These are phyloP conservation scores for Aphelocoma coerulescens DNA, from an alignment of 2,113 vertebrate genomes.

Conservation along the genomic window DNA sequence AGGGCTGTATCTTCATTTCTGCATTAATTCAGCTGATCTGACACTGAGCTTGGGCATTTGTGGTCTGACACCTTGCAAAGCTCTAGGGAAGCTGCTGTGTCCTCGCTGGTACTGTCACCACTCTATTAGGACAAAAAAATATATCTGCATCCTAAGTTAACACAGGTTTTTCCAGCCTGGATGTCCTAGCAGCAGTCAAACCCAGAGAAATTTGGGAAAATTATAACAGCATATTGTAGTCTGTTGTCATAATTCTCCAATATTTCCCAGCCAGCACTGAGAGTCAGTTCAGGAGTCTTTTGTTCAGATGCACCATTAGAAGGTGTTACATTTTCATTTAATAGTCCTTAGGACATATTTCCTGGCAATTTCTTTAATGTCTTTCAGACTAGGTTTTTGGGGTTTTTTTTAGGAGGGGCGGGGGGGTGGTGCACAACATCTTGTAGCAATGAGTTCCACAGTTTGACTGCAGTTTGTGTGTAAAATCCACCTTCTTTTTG, in stretches of 20 bases:
- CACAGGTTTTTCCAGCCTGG: background rate
- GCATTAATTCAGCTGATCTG: background rate
- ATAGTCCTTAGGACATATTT: background rate
- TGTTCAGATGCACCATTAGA: background rate
- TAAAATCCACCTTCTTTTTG: background rate
- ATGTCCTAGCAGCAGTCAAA: background rate
- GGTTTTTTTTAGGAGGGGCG: rapidly evolving
- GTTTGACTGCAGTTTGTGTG: background rate
- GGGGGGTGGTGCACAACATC: background rate
- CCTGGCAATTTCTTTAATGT: background rate
- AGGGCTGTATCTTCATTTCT: background rate
- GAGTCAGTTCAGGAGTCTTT: background rate
- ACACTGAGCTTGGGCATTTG: background rate
- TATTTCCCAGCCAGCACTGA: background rate
- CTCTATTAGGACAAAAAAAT: background rate
- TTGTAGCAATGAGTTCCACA: background rate
- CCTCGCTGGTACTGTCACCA: background rate
- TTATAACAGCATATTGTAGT: background rate
- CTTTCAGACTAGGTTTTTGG: background rate
- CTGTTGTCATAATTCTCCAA: background rate
- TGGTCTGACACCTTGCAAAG: background rate
- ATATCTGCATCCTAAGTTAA: background rate
- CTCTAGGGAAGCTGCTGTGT: background rate
- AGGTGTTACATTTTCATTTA: background rate
- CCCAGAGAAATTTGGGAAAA: rapidly evolving